These are phyloP conservation scores for Hyla sarda DNA, from an alignment of 2,113 vertebrate genomes.

Conservation along the genomic window DNA sequence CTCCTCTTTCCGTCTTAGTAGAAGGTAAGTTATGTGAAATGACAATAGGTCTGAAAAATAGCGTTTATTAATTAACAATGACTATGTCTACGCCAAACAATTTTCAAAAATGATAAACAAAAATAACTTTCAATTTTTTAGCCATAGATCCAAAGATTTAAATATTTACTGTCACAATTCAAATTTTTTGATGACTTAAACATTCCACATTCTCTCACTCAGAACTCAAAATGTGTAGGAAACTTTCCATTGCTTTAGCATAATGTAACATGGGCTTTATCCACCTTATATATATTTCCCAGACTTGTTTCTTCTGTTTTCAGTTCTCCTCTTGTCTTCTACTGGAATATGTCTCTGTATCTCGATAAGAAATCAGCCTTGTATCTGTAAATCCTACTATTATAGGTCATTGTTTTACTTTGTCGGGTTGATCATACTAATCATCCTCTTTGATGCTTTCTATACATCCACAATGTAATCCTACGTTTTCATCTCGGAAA, in stretches of 20 bases:
- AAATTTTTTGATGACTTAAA: neutral
- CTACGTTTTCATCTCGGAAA: slow-evolving; percentile 43
- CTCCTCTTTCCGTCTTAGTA: too few relatives aligned
- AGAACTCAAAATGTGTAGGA: neutral
- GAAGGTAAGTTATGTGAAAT: too few relatives aligned
- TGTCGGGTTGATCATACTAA: slow-evolving; percentile 51
- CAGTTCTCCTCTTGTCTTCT: neutral
- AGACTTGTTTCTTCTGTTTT: neutral
- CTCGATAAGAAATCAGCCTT: slow-evolving; percentile 34
- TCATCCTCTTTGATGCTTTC: slow-evolving; percentile 50
- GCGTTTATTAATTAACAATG: too few relatives aligned
- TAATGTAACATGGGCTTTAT: neutral
- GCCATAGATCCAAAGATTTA: neutral
- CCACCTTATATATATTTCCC: neutral
- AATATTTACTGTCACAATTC: neutral
- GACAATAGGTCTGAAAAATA: too few relatives aligned
- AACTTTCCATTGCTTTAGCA: neutral
- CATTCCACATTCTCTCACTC: too few relatives aligned
- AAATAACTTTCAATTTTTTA: too few relatives aligned
- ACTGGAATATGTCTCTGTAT: neutral
- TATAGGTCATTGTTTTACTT: slow-evolving; percentile 50
- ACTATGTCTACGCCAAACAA: too few relatives aligned
- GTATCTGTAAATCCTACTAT: slow-evolving; percentile 49
- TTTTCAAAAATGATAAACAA: too few relatives aligned
- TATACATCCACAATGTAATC: slow-evolving; percentile 54